Percentiles rank a stretch among this genome's conserved stretches.
phyloP scores from a whole-genome alignment of 2,113 vertebrate species.

The Alexandromys fortis region DNA sequence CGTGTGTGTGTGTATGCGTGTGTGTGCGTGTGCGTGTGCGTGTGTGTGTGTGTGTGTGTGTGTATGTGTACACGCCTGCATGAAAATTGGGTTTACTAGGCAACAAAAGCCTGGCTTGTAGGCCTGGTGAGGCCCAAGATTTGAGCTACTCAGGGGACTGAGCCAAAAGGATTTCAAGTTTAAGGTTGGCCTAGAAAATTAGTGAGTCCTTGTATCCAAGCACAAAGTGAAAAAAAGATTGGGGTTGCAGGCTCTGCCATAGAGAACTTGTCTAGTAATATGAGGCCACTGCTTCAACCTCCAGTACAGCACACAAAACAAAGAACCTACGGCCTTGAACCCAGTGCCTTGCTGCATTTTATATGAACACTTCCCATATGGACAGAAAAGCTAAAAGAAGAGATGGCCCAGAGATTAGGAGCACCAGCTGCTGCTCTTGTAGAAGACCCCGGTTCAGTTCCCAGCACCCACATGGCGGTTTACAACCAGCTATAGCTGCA shows the following conservation, averaged over 20 bases:
- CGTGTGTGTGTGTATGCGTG: not conserved
- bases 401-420: not conserved
- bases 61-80: rapidly evolving
- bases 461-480: not conserved
- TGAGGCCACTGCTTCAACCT: not conserved
- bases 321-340: not conserved
- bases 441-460: not conserved
- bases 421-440: not conserved
- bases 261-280: too few relatives aligned
- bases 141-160: not conserved
- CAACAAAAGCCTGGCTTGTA: not conserved
- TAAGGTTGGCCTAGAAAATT: not conserved
- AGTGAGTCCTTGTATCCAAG: not conserved
- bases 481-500: not conserved
- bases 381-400: not conserved
- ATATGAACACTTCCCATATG: not conserved
- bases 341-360: too few relatives aligned
- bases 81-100: not conserved
- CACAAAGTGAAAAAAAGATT: not conserved
- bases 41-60: not conserved
- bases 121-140: not conserved
- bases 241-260: too few relatives aligned
- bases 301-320: not conserved
- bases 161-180: not conserved
- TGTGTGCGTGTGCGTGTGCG: not conserved